These are phyloP conservation scores for Premnoplex brunnescens DNA, from an alignment of 2,797 vertebrate species.

Conservation along the genomic window DNA sequence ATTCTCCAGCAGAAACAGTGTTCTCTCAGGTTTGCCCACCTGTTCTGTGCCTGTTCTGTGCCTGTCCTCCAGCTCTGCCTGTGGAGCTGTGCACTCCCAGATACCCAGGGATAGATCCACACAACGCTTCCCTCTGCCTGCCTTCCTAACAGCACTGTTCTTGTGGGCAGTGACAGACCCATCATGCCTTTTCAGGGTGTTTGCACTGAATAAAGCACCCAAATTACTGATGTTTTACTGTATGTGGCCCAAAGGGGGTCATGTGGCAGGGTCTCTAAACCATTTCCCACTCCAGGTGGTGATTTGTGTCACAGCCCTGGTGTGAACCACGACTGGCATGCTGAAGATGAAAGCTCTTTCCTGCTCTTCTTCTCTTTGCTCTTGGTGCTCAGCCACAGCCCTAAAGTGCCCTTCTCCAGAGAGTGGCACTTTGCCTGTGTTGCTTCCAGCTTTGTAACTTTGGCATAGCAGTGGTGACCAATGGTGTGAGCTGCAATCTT, in stretches of 20 bases:
- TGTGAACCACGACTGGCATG: accelerated
- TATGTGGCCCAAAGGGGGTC: background rate
- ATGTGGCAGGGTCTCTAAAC: background rate
- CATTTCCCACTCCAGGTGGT: background rate
- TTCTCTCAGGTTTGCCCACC: background rate
- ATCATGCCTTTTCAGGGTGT: accelerated
- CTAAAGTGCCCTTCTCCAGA: background rate
- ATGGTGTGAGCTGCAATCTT: background rate
- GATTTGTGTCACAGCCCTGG: background rate
- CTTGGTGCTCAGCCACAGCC: background rate
- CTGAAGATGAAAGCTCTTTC: background rate
- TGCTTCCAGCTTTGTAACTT: background rate
- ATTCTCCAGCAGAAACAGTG: background rate
- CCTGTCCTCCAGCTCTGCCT: accelerated
- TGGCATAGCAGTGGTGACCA: background rate
- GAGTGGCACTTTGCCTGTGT: background rate
- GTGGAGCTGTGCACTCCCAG: no score
- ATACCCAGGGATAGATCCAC: accelerated
- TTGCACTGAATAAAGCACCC: background rate
- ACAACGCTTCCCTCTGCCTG: background rate
- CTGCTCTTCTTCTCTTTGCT: background rate
- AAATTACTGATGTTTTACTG: background rate
- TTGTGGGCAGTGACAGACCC: background rate
- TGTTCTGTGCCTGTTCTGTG: accelerated
- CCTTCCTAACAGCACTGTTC: background rate